Percentiles rank a stretch among this genome's conserved stretches.
phyloP scores from a whole-genome alignment of 2,113 vertebrate species.

The Anguilla rostrata region DNA sequence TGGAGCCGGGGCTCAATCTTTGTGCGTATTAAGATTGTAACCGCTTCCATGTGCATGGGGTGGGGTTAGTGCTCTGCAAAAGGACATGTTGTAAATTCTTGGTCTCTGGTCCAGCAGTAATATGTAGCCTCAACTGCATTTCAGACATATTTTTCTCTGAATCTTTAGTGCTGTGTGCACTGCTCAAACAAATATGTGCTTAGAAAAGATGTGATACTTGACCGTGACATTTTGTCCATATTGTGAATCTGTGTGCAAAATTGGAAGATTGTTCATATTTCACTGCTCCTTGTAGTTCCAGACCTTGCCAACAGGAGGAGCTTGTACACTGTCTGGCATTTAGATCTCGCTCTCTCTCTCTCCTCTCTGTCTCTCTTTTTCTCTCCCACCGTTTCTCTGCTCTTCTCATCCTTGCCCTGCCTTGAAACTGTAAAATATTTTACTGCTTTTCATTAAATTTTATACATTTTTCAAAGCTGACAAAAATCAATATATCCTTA shows the following conservation, averaged over 20 bases:
- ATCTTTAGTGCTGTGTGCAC: background rate
- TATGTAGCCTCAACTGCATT: background rate
- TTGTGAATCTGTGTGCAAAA: background rate
- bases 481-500: background rate
- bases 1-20: slow-evolving; percentile 24
- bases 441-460: background rate
- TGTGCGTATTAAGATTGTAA: background rate
- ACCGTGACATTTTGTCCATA: background rate
- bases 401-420: slow-evolving; percentile 1
- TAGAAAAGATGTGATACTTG: background rate
- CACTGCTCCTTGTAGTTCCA: slow-evolving; percentile 6
- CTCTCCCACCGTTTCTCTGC: slow-evolving; percentile 20
- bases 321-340: slow-evolving; percentile 50
- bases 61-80: background rate
- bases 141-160: background rate
- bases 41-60: background rate
- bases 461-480: background rate
- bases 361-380: slow-evolving; percentile 16
- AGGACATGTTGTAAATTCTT: background rate
- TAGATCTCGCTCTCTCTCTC: background rate
- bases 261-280: background rate
- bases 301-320: slow-evolving; percentile 63
- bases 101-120: background rate
- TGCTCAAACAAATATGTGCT: background rate
- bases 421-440: background rate